Conservation (phyloP, 2,888 invertebrate species). For the Lampropteryx suffumata region DNA sequence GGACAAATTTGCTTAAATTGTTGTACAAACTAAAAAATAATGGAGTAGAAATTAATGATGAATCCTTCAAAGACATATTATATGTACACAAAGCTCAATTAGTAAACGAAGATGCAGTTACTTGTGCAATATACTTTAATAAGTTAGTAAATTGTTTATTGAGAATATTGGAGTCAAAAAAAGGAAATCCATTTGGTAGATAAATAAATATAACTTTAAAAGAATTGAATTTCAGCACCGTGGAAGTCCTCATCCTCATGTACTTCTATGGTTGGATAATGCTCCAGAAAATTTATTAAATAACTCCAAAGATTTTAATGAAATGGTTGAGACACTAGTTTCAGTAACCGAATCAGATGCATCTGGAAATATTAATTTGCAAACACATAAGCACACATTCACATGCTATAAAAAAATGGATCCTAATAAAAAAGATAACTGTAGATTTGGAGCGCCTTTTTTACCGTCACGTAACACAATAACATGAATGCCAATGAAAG, state of each 20-base stretch:
- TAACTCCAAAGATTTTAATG: conserved; percentile 31
- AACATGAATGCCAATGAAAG: conserved; percentile 41
- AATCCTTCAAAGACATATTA: conserved; percentile 29
- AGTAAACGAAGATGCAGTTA: conserved; percentile 49
- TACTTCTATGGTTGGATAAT: conserved; percentile 52
- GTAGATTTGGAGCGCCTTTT: conserved; percentile 48
- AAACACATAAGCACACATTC: conserved; percentile 45
- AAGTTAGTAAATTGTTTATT: background rate
- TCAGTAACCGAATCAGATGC: conserved; percentile 41
- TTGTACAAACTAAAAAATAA: conserved; percentile 46
- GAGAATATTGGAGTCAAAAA: background rate
- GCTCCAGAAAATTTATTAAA: conserved; percentile 5
- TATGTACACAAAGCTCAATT: conserved; percentile 36
- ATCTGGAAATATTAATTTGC: conserved; percentile 43
- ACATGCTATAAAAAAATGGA: conserved; percentile 42
- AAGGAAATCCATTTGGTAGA: background rate
- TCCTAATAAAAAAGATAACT: conserved; percentile 37
- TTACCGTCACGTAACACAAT: conserved; percentile 39
- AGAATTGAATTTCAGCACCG: conserved; percentile 30
- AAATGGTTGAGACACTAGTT: conserved; percentile 40
- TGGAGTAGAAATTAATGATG: conserved; percentile 34
- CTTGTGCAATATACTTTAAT: conserved; percentile 25
- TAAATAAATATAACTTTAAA: background rate
- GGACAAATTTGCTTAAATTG: conserved; percentile 44
- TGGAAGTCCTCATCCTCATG: conserved; percentile 52